Base-by-base conservation (phyloP, 2,888 invertebrate species). In the Hecatera dysodea region DNA sequence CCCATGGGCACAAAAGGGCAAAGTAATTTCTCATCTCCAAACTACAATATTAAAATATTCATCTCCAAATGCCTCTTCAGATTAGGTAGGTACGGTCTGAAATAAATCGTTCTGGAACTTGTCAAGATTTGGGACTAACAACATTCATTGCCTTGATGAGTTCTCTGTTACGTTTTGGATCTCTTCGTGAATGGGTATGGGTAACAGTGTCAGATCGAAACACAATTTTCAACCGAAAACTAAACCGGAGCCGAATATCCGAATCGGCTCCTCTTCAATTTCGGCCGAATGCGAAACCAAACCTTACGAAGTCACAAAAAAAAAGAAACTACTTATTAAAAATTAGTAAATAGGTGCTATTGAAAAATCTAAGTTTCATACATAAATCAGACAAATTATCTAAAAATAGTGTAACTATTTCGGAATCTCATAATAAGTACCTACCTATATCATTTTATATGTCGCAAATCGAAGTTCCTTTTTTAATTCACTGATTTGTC, bases 91-190 rank as follows among this genome's bases (percentile, higher is more conserved):
- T n/a, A 70, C 53, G 15, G 33, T 55, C 55, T 29, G 44, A 11
- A 68, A 60, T 50, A 71, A 77, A 61, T 61, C 29, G 61, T 77
- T 77, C 36, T 39, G 71, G 44, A 70, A 44, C 36, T 44, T 70
- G 48, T 48, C 60, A 12, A 56, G 61, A 70, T 74, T 70, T 60
- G 48, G 55, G 29, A 68, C 24, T 68, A 24, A 33, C 46, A 29
- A 39, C 39, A 73, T 73, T 39, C 69, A 69, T 69, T 76, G 22
- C 48, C 39, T 55, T 60, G 56, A 53, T 48, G 42, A 70, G 27
- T 29, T 52, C 36, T 67, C 12, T 12, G 22, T 76, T 15, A 44
- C 15, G 42, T 50, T 55, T 75, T 39, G 15, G 15, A 46, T 39
- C 15, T 24, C 17, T 67, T 52, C 9, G 17, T 44, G 46, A 27